Evolutionary conservation across 2,113 vertebrate genomes (phyloP).

Genomic region (Mugil cephalus): DNA sequence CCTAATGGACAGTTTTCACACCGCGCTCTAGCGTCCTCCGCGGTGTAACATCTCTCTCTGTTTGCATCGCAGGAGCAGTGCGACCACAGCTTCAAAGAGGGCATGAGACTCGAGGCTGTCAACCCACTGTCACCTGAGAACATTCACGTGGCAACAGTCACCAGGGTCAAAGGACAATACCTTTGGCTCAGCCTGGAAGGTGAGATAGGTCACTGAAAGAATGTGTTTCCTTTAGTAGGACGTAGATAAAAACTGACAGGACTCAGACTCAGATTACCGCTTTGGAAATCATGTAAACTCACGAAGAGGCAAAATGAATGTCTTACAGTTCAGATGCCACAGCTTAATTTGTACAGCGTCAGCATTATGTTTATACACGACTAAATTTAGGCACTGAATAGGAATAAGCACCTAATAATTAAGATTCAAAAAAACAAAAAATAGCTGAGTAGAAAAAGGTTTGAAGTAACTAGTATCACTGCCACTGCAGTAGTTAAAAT

Average conservation of each 20-base stretch:
- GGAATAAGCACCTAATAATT: too few relatives aligned
- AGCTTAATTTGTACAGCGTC: too few relatives aligned
- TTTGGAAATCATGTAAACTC: too few relatives aligned
- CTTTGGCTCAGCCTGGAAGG: constrained; percentile 96
- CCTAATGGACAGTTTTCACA: constrained; percentile 18
- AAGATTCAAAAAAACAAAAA: too few relatives aligned
- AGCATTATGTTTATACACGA: too few relatives aligned
- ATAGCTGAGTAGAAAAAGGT: too few relatives aligned
- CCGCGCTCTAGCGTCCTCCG: neutral
- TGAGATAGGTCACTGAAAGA: constrained; percentile 67
- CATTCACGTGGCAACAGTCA: constrained; percentile 93
- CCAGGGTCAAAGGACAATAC: constrained; percentile 91
- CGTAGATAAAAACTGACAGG: neutral
- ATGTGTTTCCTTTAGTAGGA: constrained; percentile 3
- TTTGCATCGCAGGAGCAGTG: constrained; percentile 83
- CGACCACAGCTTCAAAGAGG: constrained; percentile 94
- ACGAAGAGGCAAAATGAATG: too few relatives aligned
- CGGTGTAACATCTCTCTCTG: constrained; percentile 36
- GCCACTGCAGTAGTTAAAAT: too few relatives aligned
- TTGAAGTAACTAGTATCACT: neutral
- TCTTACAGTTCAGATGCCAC: too few relatives aligned
- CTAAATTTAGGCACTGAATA: too few relatives aligned
- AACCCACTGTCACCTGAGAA: constrained; percentile 93
- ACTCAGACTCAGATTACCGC: too few relatives aligned
- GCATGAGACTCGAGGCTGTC: constrained; percentile 97